Base-by-base conservation (phyloP, 2,797 vertebrate species). In the Cuculus canorus region DNA sequence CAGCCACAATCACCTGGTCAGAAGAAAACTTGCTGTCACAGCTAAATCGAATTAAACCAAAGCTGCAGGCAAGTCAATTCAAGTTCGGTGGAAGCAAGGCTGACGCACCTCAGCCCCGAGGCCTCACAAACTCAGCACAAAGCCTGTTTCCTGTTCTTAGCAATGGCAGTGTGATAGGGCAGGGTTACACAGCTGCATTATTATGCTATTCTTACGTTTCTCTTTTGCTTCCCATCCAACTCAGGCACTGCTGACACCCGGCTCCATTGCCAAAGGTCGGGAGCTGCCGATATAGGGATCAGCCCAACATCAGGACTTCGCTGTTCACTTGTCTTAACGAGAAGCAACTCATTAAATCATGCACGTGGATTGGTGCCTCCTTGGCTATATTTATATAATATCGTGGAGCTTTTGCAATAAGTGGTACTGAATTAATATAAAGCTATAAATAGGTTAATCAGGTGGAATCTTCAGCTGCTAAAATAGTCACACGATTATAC, bases 401-500 rank as follows among this genome's bases (percentile, higher is more conserved):
- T 82, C 66, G 71, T 7, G 78, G 48, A 89, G 64, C 39, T 45
- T 35, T 56, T 80, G 78, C 48, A 81, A 90, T 82, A 60, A 95
- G 56, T 35, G 68, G 48, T 25, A 63, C 56, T 82, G 75, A 90
- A 88, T 93, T 82, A 93, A 77, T 77, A 68, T 30, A 61, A 77
- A 80, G 64, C 83, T 90, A 93, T 90, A 93, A 94, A 94, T 76
- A 96, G 75, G 35, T 45, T 87, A 92, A 91, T 93, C 87, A 83
- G 65, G 87, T 89, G 70, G 59, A 90, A 63, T 76, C 63, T 90
- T 90, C 63, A 75, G 79, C 65, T 86, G 79, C 90, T 86, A 56
- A 66, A 94, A 83, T 28, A 85, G 35, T 88, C 65, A 92, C 50
- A 91, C 65, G 92, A 54, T 82, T 78, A 79, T 21, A 63, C 59